These are phyloP conservation scores for Nebria brevicollis DNA, from an alignment of 2,888 invertebrate genomes.

Conservation along the genomic window DNA sequence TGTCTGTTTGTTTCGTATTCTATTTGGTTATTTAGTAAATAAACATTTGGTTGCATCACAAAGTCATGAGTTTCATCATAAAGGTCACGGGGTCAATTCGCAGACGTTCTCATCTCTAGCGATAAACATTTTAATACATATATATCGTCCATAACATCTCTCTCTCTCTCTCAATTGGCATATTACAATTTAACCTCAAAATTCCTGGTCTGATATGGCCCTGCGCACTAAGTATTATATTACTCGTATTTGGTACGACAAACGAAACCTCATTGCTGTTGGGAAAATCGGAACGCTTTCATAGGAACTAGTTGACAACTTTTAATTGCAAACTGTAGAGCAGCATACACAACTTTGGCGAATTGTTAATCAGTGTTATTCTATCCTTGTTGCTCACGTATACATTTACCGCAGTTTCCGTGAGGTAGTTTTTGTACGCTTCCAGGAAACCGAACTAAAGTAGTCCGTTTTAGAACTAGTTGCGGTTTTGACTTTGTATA, in stretches of 20 bases:
- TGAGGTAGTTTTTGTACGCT: not conserved
- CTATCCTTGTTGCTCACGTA: not conserved
- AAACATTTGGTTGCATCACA: not conserved
- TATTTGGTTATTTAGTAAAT: not conserved
- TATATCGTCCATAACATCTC: not conserved
- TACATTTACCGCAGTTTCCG: not conserved
- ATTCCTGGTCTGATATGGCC: no score
- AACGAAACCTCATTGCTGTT: not conserved
- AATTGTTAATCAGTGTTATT: conserved; percentile 21
- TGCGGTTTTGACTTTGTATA: not conserved
- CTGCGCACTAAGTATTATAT: no score
- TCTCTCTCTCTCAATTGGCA: not conserved
- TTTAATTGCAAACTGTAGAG: conserved; percentile 10
- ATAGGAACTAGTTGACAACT: conserved; percentile 21
- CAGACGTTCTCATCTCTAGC: not conserved
- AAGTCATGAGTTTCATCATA: not conserved
- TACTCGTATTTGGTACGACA: no score
- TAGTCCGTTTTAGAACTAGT: conserved; percentile 3
- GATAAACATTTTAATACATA: not conserved
- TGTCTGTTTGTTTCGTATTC: no score
- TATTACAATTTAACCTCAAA: no score
- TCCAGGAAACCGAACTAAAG: not conserved
- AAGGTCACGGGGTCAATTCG: not conserved
- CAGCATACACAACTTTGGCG: conserved; percentile 7
- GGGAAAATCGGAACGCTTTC: not conserved